These are phyloP conservation scores for Caenorhabditis afra DNA, from an alignment of 2,888 invertebrate species.

Conservation along the genomic window DNA sequence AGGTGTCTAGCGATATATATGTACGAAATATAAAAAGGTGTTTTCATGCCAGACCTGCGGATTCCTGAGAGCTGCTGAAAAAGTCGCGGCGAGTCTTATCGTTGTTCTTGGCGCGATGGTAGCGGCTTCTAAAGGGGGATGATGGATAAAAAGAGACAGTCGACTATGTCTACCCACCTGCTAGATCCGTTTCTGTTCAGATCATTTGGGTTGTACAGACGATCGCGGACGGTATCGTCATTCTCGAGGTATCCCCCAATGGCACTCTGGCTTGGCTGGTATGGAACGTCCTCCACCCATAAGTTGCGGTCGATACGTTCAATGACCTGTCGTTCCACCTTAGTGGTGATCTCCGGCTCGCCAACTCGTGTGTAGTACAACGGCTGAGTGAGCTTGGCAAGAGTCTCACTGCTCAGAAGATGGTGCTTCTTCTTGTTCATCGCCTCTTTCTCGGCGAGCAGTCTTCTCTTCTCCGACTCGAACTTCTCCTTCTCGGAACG, in stretches of 20 bases:
- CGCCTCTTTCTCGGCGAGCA: constrained; percentile 75
- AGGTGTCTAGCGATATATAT: constrained; percentile 25
- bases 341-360: constrained; percentile 74
- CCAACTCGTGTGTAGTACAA: constrained; percentile 70
- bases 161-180: constrained; percentile 43
- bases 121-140: constrained; percentile 57
- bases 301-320: constrained; percentile 79
- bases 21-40: background rate
- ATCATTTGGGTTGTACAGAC: constrained; percentile 68
- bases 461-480: constrained; percentile 75
- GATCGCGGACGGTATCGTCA: constrained; percentile 62
- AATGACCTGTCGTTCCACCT: constrained; percentile 75
- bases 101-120: constrained; percentile 70
- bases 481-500: constrained; percentile 76
- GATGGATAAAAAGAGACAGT: background rate
- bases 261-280: constrained; percentile 60
- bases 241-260: constrained; percentile 63
- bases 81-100: constrained; percentile 78
- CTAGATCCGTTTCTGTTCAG: constrained; percentile 67
- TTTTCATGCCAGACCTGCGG: constrained; percentile 70
- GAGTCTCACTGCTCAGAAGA: constrained; percentile 72
- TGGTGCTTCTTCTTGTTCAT: constrained; percentile 68
- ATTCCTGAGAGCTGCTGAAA: constrained; percentile 68
- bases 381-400: constrained; percentile 76
- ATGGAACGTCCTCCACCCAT: constrained; percentile 72